Evolutionary conservation across 2,113 vertebrate genomes (phyloP).

Genomic region (Pelmatolapia mariae): DNA sequence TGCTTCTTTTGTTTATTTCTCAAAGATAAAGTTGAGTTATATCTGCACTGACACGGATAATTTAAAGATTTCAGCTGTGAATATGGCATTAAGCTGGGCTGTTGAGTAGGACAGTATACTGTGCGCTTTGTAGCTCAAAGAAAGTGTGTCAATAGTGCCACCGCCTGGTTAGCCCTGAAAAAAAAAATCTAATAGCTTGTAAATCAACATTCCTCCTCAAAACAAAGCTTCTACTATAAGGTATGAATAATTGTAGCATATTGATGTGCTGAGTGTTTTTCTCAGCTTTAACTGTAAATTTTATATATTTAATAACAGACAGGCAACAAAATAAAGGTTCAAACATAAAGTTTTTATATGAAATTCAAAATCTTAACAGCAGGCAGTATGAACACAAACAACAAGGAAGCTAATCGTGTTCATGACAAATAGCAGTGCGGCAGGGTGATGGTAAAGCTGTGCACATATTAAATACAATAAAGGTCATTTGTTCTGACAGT

Average conservation of each 20-base stretch:
- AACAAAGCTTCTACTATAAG: background rate
- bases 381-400: background rate
- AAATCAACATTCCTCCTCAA: background rate
- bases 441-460: background rate
- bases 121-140: conserved; percentile 7
- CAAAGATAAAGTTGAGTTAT: background rate
- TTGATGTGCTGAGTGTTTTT: background rate
- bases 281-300: background rate
- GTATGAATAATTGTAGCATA: background rate
- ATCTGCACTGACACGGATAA: background rate
- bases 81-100: background rate
- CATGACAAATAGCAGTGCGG: background rate
- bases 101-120: background rate
- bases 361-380: background rate
- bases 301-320: background rate
- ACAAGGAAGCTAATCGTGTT: background rate
- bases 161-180: conserved; percentile 49
- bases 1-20: background rate
- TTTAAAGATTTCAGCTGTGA: background rate
- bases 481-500: background rate
- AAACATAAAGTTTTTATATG: background rate
- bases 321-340: background rate
- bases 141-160: conserved; percentile 63
- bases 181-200: background rate
- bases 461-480: background rate